phyloP scores from a whole-genome alignment of 2,888 invertebrate genomes.

The Allygus modestus region DNA sequence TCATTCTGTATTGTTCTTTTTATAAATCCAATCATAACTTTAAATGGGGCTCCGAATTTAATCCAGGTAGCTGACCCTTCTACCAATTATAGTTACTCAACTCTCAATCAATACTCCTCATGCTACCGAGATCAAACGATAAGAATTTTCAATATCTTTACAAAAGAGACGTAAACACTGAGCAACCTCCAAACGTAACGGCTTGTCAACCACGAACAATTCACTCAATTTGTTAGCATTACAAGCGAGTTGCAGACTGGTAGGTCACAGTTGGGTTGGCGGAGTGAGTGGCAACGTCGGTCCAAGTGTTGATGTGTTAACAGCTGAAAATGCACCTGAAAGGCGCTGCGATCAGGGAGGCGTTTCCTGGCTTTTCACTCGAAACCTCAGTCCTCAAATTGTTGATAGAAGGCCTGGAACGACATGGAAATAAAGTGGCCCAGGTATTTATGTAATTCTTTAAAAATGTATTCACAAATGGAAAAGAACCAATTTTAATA shows the following conservation, averaged over 20 bases:
- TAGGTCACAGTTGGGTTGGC: slow-evolving; percentile 10
- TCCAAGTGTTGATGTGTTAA: neutral
- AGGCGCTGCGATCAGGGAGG: neutral
- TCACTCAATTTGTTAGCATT: slow-evolving; percentile 22
- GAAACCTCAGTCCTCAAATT: slow-evolving; percentile 25
- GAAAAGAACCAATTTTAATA: too few relatives aligned
- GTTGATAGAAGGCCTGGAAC: neutral
- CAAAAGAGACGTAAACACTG: too few relatives aligned
- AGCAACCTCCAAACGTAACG: neutral
- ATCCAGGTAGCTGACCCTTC: too few relatives aligned
- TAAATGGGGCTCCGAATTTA: too few relatives aligned
- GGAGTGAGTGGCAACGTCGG: neutral
- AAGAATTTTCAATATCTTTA: too few relatives aligned
- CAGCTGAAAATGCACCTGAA: neutral
- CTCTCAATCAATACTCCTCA: too few relatives aligned
- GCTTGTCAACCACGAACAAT: slow-evolving; percentile 3
- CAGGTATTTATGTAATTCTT: slow-evolving; percentile 4
- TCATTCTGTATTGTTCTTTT: too few relatives aligned
- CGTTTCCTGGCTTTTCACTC: neutral
- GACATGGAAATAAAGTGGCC: slow-evolving; percentile 2
- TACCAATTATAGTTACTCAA: too few relatives aligned
- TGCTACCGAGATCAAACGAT: too few relatives aligned
- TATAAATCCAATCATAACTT: too few relatives aligned
- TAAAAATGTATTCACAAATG: neutral
- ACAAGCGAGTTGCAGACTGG: slow-evolving; percentile 18